Percentiles rank a stretch among this genome's conserved stretches.
Conservation (phyloP, 2,113 vertebrate species). For the Calypte anna region DNA sequence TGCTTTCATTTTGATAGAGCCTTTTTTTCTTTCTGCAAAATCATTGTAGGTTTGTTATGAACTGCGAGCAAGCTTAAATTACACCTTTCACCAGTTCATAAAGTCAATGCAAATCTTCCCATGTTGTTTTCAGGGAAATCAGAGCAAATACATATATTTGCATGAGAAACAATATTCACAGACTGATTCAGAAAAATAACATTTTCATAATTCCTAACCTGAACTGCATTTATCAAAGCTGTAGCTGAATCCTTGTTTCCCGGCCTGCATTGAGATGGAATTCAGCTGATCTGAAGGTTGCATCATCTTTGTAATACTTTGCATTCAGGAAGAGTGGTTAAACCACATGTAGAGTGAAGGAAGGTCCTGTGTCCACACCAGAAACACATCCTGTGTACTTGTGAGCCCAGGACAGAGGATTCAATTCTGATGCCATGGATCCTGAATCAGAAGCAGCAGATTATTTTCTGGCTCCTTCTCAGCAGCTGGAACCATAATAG, state of each 20-base stretch:
- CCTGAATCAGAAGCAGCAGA: neutral
- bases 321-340: neutral
- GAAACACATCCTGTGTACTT: neutral
- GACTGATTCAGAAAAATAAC: neutral
- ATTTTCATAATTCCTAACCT: neutral
- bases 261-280: neutral
- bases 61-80: neutral
- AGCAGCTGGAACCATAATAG: neutral
- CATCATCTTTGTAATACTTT: neutral
- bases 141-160: neutral
- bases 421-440: accelerated
- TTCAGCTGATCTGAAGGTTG: neutral
- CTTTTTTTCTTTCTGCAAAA: neutral
- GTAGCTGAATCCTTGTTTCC: neutral
- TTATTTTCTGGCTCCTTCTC: neutral
- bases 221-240: neutral
- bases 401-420: neutral
- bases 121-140: neutral
- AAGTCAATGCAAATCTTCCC: neutral
- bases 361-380: neutral
- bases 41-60: neutral
- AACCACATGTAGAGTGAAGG: accelerated
- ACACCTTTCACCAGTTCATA: neutral
- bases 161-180: neutral
- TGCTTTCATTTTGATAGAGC: neutral